Percentiles rank a stretch among this genome's conserved stretches.
phyloP scores from a whole-genome alignment of 1,140 invertebrate genomes.

The Trypoxylus dichotomus region DNA sequence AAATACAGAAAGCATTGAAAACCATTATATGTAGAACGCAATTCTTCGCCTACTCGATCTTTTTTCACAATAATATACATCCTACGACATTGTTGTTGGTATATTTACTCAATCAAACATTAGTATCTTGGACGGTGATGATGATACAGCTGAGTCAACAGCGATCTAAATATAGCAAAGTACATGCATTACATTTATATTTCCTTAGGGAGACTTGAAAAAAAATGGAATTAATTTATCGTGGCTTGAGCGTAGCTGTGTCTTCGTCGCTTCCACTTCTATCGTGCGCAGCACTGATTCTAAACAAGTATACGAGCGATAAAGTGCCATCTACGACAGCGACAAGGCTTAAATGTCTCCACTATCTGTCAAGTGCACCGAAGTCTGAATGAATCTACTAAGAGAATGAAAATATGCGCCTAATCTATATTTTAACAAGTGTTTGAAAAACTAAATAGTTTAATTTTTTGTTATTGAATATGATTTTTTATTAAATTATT shows the following conservation, averaged over 20 bases:
- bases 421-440: no score
- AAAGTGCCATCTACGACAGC: background rate
- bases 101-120: background rate
- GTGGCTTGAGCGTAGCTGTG: background rate
- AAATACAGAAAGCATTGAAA: no score
- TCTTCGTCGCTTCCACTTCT: background rate
- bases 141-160: slow-evolving; percentile 2
- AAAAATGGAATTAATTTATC: background rate
- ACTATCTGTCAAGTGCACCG: background rate
- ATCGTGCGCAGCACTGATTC: background rate
- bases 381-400: background rate
- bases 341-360: background rate
- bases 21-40: background rate
- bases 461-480: no score
- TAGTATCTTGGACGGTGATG: background rate
- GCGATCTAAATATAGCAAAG: background rate
- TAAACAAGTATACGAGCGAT: background rate
- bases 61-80: background rate
- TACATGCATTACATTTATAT: no score
- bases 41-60: background rate
- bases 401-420: background rate
- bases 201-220: background rate
- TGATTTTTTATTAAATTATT: no score
- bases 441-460: no score
- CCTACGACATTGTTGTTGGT: background rate